Conservation (phyloP, 2,113 vertebrate species). For the Eulemur rufifrons region DNA sequence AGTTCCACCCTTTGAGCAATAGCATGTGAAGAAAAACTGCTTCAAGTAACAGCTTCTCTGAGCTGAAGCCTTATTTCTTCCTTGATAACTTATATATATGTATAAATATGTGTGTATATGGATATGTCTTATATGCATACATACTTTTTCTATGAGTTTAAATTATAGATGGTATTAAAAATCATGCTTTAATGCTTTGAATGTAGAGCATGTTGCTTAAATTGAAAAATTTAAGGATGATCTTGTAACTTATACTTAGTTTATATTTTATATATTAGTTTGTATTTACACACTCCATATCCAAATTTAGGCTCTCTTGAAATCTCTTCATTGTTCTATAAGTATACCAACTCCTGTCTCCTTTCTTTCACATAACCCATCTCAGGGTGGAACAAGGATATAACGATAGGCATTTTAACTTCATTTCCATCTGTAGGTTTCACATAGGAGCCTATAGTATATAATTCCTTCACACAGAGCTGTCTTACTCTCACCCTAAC, state of each 20-base stretch:
- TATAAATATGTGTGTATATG: background rate
- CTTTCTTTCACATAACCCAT: background rate
- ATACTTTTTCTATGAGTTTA: background rate
- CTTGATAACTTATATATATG: background rate
- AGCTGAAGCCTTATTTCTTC: background rate
- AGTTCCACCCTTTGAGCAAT: background rate
- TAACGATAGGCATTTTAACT: background rate
- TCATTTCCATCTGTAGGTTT: background rate
- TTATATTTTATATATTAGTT: background rate
- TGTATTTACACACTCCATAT: background rate
- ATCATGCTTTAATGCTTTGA: background rate
- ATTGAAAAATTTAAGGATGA: background rate
- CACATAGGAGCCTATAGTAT: background rate
- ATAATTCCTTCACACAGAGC: background rate
- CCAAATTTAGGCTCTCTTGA: background rate
- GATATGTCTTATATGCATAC: background rate
- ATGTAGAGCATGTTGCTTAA: background rate
- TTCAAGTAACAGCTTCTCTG: background rate
- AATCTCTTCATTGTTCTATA: background rate
- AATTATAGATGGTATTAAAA: constrained; percentile 5
- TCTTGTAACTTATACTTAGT: background rate
- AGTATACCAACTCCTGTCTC: background rate
- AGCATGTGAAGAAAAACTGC: background rate
- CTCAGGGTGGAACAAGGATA: background rate
- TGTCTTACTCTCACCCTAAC: background rate